Percentiles rank a stretch among this genome's conserved stretches.
Evolutionary conservation across 2,797 vertebrate species (phyloP).

Genomic region (Moxostoma hubbsi): DNA sequence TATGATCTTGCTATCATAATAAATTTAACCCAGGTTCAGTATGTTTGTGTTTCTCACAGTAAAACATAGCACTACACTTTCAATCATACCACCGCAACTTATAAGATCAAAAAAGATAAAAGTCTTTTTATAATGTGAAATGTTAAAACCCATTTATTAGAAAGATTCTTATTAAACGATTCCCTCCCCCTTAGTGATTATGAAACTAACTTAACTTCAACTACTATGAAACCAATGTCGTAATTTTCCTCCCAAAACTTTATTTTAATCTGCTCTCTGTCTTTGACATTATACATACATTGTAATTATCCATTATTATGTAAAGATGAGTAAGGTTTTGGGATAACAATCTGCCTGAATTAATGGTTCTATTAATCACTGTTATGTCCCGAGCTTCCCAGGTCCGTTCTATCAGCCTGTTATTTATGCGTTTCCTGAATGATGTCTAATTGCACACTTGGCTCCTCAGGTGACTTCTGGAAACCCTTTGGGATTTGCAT

Average conservation of each 20-base stretch:
- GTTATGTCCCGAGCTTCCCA: conserved; percentile 59
- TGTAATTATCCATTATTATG: conserved; percentile 62
- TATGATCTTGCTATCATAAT: too few relatives aligned
- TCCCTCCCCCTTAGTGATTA: too few relatives aligned
- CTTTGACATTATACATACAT: conserved; percentile 62
- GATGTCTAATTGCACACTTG: conserved; percentile 59
- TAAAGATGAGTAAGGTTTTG: conserved; percentile 65
- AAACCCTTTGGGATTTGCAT: conserved; percentile 39
- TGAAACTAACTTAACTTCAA: too few relatives aligned
- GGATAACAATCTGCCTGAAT: conserved; percentile 60
- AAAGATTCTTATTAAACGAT: background rate
- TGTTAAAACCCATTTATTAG: background rate
- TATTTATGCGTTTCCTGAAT: conserved; percentile 62
- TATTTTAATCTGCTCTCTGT: conserved; percentile 58
- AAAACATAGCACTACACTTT: background rate
- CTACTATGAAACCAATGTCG: background rate
- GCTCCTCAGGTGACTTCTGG: conserved; percentile 54
- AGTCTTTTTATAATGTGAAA: background rate
- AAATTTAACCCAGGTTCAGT: too few relatives aligned
- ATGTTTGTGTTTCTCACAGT: too few relatives aligned
- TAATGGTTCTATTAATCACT: conserved; percentile 64
- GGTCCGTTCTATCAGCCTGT: conserved; percentile 48
- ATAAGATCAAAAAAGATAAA: background rate
- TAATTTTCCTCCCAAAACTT: conserved; percentile 7
- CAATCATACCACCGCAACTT: background rate